phyloP scores from a whole-genome alignment of 1,140 invertebrate species.

The Araneus ventricosus region DNA sequence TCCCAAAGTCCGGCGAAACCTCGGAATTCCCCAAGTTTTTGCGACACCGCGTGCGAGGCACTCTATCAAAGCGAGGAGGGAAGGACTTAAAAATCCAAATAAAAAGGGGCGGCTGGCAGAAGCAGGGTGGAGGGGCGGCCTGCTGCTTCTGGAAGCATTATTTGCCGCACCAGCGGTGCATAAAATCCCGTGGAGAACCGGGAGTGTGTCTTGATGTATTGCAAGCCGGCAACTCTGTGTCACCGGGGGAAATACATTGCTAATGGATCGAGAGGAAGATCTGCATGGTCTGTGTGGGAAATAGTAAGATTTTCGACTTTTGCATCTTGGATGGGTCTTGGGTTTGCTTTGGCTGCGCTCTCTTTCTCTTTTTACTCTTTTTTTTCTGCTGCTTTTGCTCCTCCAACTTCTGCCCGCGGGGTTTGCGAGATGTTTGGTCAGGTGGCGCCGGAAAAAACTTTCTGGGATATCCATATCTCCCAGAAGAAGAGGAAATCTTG shows the following conservation, averaged over 20 bases:
- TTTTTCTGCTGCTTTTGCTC: background rate
- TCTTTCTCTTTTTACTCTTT: background rate
- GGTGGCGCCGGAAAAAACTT: conserved; percentile 34
- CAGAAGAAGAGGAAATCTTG: background rate
- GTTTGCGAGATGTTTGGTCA: conserved; percentile 61
- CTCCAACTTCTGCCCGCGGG: conserved; percentile 47
- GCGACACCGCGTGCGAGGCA: background rate
- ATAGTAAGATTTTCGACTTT: conserved; percentile 71
- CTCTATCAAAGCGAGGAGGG: conserved; percentile 20
- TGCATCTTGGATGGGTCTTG: conserved; percentile 65
- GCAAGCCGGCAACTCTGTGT: conserved; percentile 48
- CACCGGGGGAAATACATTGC: conserved; percentile 74
- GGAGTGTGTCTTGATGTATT: conserved; percentile 69
- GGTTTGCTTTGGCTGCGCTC: background rate
- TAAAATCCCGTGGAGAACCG: conserved; percentile 72
- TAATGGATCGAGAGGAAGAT: conserved; percentile 72
- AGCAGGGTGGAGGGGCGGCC: background rate
- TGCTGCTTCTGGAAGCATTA: conserved; percentile 52
- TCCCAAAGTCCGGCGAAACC: conserved; percentile 68
- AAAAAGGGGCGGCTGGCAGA: background rate
- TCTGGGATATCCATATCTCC: conserved; percentile 17
- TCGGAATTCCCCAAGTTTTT: conserved; percentile 40
- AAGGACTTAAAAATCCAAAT: conserved; percentile 57
- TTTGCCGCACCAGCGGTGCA: conserved; percentile 74
- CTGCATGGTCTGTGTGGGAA: conserved; percentile 69